These are phyloP conservation scores for Denticeps clupeoides DNA, from an alignment of 2,797 vertebrate genomes.

Conservation along the genomic window DNA sequence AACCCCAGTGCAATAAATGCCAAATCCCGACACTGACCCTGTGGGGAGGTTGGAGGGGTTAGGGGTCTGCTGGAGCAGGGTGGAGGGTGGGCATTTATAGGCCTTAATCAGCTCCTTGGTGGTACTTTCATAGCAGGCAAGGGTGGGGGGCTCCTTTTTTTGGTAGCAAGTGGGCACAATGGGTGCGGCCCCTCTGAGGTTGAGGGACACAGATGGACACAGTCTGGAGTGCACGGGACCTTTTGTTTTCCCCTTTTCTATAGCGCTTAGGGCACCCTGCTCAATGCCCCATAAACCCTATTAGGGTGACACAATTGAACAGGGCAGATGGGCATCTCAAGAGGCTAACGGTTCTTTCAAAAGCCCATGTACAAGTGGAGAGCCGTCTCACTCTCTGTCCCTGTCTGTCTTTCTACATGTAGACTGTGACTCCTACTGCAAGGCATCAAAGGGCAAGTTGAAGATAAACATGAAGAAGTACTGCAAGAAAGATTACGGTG, in stretches of 20 bases:
- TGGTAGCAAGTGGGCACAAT: slow-evolving; percentile 42
- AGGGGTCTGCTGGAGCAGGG: slow-evolving; percentile 18
- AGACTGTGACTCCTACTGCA: slow-evolving; percentile 94
- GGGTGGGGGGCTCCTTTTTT: slow-evolving; percentile 27
- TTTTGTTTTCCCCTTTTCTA: slow-evolving; percentile 60
- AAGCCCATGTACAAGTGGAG: too few relatives aligned
- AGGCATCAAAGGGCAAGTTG: slow-evolving; percentile 94
- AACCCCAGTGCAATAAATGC: slow-evolving; percentile 70
- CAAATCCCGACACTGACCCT: slow-evolving; percentile 68
- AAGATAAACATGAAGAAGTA: slow-evolving; percentile 99
- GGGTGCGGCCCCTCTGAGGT: slow-evolving; percentile 45
- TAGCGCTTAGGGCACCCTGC: slow-evolving; percentile 44
- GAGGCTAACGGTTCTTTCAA: slow-evolving; percentile 43
- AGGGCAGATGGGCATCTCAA: slow-evolving; percentile 57
- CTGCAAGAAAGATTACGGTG: slow-evolving; percentile 98
- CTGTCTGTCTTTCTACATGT: slow-evolving; percentile 11
- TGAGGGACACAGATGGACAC: slow-evolving; percentile 44
- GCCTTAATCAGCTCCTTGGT: slow-evolving; percentile 61
- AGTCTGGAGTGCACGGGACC: slow-evolving; percentile 37
- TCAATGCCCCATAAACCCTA: slow-evolving; percentile 44
- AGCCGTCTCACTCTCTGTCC: slow-evolving; percentile 9
- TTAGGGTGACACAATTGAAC: slow-evolving; percentile 40
- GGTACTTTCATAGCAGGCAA: slow-evolving; percentile 47
- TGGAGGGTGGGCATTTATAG: slow-evolving; percentile 36
- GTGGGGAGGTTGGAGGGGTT: slow-evolving; percentile 43